Evolutionary conservation across 2,888 invertebrate genomes (phyloP).

Genomic region (Pachydiplax longipennis): DNA sequence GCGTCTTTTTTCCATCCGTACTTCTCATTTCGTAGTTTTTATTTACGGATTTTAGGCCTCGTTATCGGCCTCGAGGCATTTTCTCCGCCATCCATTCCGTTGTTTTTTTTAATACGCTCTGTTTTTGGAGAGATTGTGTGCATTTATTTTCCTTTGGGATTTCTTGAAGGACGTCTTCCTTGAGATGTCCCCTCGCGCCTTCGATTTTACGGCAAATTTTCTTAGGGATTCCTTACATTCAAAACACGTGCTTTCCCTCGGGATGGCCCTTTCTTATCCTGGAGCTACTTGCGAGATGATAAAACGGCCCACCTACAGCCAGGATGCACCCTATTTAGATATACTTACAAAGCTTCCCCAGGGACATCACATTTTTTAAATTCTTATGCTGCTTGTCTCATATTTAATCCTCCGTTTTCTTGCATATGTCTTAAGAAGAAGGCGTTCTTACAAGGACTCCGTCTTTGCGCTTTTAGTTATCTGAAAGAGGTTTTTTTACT

Average conservation of each 20-base stretch:
- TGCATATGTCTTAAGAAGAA: too few relatives aligned
- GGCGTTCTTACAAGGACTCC: too few relatives aligned
- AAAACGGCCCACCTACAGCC: too few relatives aligned
- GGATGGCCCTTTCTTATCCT: neutral
- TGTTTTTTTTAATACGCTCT: neutral
- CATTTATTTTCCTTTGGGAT: neutral
- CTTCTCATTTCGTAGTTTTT: neutral
- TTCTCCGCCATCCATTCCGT: neutral
- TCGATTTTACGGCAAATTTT: neutral
- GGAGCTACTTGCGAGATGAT: too few relatives aligned
- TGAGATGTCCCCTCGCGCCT: neutral
- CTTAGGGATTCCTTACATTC: neutral
- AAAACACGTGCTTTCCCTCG: neutral
- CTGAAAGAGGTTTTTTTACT: too few relatives aligned
- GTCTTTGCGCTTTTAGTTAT: too few relatives aligned
- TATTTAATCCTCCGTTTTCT: too few relatives aligned
- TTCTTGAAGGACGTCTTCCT: neutral
- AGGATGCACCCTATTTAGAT: too few relatives aligned
- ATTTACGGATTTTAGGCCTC: neutral
- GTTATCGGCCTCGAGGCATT: neutral
- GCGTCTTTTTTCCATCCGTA: neutral
- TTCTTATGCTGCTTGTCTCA: too few relatives aligned
- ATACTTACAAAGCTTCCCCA: too few relatives aligned
- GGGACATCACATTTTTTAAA: too few relatives aligned
- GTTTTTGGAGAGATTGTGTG: neutral